phyloP scores from a whole-genome alignment of 1,140 invertebrate genomes.

The Pentalonia nigronervosa region DNA sequence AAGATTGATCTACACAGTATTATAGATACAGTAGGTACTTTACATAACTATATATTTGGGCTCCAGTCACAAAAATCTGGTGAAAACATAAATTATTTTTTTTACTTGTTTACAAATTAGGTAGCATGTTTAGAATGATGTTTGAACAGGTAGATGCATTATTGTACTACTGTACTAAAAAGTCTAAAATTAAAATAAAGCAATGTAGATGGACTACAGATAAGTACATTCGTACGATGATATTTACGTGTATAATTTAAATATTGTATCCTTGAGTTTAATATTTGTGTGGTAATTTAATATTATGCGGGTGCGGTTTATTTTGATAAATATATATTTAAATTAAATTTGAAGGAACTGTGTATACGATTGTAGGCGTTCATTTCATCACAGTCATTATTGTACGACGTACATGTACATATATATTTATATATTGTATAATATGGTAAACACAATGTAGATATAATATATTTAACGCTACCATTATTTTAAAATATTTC shows the following conservation, averaged over 20 bases:
- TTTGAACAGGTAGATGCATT: not conserved
- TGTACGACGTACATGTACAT: not conserved
- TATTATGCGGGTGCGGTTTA: conserved; percentile 30
- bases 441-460: not conserved
- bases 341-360: not conserved
- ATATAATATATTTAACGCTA: not conserved
- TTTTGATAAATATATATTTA: not conserved
- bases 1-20: not conserved
- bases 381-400: not conserved
- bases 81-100: not conserved
- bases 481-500: not conserved
- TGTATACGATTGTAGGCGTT: not conserved
- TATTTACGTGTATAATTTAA: not conserved
- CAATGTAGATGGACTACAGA: not conserved
- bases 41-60: not conserved
- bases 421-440: not conserved
- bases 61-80: not conserved
- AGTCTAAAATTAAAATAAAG: not conserved
- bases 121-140: not conserved
- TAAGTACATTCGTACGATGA: not conserved
- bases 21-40: not conserved
- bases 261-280: conserved; percentile 33
- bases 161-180: not conserved
- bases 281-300: not conserved
- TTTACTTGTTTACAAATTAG: not conserved